Evolutionary conservation across 2,797 vertebrate species (phyloP).

Genomic region (Phoeniculus purpureus): DNA sequence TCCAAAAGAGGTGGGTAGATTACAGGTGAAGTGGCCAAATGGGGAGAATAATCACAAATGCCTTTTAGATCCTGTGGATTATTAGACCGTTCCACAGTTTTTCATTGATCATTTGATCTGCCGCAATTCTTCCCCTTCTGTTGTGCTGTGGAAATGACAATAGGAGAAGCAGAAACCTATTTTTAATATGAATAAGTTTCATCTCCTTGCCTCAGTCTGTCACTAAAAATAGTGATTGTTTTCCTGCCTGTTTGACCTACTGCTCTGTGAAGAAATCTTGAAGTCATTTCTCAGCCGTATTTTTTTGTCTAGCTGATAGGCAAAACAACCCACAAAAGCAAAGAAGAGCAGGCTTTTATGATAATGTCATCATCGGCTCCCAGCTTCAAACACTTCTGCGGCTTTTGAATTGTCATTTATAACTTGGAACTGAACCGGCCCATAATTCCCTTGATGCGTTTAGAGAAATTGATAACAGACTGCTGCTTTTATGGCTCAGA

Average conservation of each 20-base stretch:
- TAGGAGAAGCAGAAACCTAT: conserved; percentile 48
- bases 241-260: conserved; percentile 76
- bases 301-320: conserved; percentile 76
- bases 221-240: conserved; percentile 80
- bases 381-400: conserved; percentile 86
- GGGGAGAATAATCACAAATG: conserved; percentile 39
- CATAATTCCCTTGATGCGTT: conserved; percentile 84
- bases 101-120: neutral
- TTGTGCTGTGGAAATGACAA: conserved; percentile 24
- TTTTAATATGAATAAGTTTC: conserved; percentile 26
- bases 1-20: conserved; percentile 22
- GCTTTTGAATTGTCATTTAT: conserved; percentile 91
- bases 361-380: conserved; percentile 82
- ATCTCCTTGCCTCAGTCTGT: conserved; percentile 60
- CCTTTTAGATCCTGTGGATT: neutral
- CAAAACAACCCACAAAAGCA: conserved; percentile 77
- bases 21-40: conserved; percentile 46
- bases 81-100: neutral
- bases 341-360: conserved; percentile 80
- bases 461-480: conserved; percentile 92
- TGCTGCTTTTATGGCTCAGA: conserved; percentile 81
- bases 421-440: conserved; percentile 85
- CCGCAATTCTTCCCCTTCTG: conserved; percentile 10
- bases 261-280: conserved; percentile 80
- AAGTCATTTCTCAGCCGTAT: conserved; percentile 78